Base-by-base conservation (phyloP, 2,797 vertebrate genomes). In the Cygnus olor region DNA sequence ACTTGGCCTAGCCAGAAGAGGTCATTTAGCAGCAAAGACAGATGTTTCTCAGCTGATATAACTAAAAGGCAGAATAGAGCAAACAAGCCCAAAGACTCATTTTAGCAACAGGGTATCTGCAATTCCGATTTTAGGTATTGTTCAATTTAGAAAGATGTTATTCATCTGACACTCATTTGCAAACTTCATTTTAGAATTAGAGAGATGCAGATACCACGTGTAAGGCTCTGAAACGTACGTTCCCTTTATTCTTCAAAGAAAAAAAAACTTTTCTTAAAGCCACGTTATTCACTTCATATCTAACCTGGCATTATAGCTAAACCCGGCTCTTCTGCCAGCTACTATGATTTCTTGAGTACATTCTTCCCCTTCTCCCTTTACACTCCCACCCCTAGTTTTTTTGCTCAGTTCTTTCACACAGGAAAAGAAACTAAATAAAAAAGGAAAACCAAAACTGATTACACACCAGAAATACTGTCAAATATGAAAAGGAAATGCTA, bases 11-110 rank as follows among this genome's bases (percentile, higher is more conserved):
- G 58, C 76, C 88, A 90, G 63, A 90, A 76, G n/a, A 88, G 82
- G 85, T 88, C 91, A 88, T 68, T 93, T 80, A 94, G 80, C 66
- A 90, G 85, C 51, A 76, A 79, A 93, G 92, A 92, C 90, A 94
- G 76, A 89, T 92, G 92, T 72, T 96, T 79, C 87, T 92, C 89
- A 85, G 90, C 76, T 78, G 69, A 94, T 86, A 83, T 6, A 93
- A 85, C 70, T 74, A 80, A 85, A 89, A 92, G 42, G 24, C 66
- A 94, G 93, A 90, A 82, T 0, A 51, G 30, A 86, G 44, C 77
- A 91, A 91, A 95, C 61, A 83, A 95, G 42, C 42, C 45, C 49
- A 53, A 89, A 72, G 21, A 70, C 16, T 74, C 80, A 18, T 44
- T 60, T 91, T 10, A 85, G 85, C 71, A 92, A 84, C 22, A 63